phyloP scores from a whole-genome alignment of 2,113 vertebrate genomes.

The Tursiops truncatus region DNA sequence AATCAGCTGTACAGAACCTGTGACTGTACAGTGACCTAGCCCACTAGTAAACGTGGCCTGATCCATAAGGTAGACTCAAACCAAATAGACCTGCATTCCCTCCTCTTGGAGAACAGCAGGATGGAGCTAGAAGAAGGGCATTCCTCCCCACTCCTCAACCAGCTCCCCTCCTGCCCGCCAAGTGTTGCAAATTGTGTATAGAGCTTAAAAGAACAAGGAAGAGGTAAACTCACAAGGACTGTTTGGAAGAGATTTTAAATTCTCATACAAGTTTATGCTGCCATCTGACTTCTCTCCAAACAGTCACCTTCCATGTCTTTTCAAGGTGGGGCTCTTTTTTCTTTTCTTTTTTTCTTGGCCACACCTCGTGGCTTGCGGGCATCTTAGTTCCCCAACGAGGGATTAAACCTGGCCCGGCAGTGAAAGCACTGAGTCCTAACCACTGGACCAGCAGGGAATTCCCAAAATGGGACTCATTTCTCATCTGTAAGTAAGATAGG shows the following conservation, averaged over 20 bases:
- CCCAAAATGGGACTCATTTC: not conserved
- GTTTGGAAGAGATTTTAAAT: not conserved
- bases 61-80: not conserved
- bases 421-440: not conserved
- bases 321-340: not conserved
- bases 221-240: not conserved
- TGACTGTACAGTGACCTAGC: not conserved
- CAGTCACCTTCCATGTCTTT: not conserved
- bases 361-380: not conserved
- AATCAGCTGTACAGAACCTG: rapidly evolving
- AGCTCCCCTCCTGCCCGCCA: not conserved
- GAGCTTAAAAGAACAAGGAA: not conserved
- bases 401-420: not conserved
- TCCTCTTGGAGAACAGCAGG: not conserved
- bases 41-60: not conserved
- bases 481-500: not conserved
- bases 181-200: not conserved
- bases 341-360: not conserved
- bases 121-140: not conserved
- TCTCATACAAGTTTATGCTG: not conserved
- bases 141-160: not conserved
- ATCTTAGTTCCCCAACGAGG: not conserved
- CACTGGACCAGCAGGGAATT: not conserved
- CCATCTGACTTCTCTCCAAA: not conserved
- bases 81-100: too few species aligned